Evolutionary conservation across 2,113 vertebrate species (phyloP).

Genomic region (Ctenomys sociabilis): DNA sequence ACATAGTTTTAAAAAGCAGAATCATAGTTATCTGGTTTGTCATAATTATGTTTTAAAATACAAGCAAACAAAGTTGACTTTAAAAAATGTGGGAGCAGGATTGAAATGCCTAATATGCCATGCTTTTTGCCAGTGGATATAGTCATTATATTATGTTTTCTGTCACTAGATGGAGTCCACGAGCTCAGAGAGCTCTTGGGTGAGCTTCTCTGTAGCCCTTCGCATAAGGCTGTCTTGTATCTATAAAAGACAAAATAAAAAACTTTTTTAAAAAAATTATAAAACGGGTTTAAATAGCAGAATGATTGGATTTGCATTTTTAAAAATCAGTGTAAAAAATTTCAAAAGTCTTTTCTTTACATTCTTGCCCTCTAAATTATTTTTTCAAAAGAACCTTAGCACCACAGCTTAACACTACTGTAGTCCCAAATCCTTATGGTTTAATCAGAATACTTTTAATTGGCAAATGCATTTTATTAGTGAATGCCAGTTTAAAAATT

Average conservation of each 20-base stretch:
- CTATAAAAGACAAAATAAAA: conserved; percentile 5
- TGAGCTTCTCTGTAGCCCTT: neutral
- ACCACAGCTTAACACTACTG: neutral
- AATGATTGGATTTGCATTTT: conserved; percentile 14
- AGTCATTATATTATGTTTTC: neutral
- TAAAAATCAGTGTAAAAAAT: conserved; percentile 36
- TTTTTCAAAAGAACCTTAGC: neutral
- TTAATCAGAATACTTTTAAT: neutral
- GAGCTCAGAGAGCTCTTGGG: conserved; percentile 17
- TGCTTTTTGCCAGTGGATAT: conserved; percentile 21
- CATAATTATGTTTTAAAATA: conserved; percentile 20
- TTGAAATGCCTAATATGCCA: neutral
- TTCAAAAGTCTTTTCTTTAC: conserved; percentile 26
- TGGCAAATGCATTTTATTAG: neutral
- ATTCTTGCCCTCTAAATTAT: neutral
- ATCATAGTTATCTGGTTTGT: neutral
- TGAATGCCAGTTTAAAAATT: conserved; percentile 31
- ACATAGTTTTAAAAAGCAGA: neutral
- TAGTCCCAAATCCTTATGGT: conserved; percentile 31
- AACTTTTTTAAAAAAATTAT: neutral
- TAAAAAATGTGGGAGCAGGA: neutral
- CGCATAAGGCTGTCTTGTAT: neutral
- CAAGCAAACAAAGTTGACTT: neutral
- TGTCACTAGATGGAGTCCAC: conserved; percentile 60
- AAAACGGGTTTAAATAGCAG: conserved; percentile 3